Conservation (phyloP, 2,888 invertebrate genomes). For the Eudasyphora cyanicolor region DNA sequence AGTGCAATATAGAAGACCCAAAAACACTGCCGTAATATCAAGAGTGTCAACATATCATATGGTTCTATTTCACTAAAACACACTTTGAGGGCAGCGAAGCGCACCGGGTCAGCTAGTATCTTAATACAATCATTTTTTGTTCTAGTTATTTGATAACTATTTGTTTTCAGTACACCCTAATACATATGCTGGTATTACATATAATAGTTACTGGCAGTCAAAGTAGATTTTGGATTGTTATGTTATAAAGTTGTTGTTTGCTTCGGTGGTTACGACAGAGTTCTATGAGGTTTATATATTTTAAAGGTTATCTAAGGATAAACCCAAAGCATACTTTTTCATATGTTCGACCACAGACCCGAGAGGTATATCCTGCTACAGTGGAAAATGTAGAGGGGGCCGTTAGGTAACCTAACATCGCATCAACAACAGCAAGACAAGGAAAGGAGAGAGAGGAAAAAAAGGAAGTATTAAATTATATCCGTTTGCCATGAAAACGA, state of each 20-base stretch:
- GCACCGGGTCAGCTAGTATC: too few species aligned
- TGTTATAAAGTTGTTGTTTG: slow-evolving; percentile 24
- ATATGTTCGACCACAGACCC: slow-evolving; percentile 27
- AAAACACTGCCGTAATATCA: too few species aligned
- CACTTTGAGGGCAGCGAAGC: too few species aligned
- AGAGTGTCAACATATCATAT: too few species aligned
- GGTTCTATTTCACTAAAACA: too few species aligned
- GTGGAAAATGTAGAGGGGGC: background rate
- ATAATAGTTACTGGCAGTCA: slow-evolving; percentile 1
- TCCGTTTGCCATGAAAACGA: background rate
- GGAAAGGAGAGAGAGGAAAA: too few species aligned
- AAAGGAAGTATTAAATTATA: slow-evolving; percentile 2
- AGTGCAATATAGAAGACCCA: too few species aligned
- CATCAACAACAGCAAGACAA: background rate
- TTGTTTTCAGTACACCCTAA: too few species aligned
- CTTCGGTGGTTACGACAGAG: background rate
- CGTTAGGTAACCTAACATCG: background rate
- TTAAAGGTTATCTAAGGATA: slow-evolving; percentile 47
- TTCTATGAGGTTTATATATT: background rate
- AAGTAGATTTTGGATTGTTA: background rate
- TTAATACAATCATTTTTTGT: too few species aligned
- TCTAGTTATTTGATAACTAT: too few species aligned
- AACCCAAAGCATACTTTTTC: slow-evolving; percentile 22
- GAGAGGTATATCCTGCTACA: background rate
- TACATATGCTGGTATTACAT: background rate